Evolutionary conservation across 2,113 vertebrate species (phyloP), one percentile per base, ranked within the genome.

Genomic region (Nesogale talazaci): DNA sequence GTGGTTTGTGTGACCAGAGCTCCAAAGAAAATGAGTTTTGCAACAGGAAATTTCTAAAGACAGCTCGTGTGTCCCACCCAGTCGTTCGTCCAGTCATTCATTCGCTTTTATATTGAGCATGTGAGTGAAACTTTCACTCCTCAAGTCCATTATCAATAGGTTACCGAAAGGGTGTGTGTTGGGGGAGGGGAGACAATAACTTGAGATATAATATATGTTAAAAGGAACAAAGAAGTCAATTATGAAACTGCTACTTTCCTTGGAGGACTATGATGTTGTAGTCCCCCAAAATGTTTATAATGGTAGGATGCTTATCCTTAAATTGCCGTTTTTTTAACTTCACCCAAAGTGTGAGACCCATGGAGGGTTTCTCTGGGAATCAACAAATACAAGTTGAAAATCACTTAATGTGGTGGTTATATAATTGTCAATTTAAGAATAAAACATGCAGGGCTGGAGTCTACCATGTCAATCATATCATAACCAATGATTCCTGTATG

Each of bases 371-470:
- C 76, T 86, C 23, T 4, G 40, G 57, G 31, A 25, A 2, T 2
- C n/a, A n/a, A n/a, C n/a, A 69, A 93, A 78, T 46, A 25, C 42
- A 88, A 92, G 0, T 12, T 29, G 0, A 19, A 89, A 95, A 96
- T n/a, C n/a, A n/a, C n/a, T n/a, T n/a, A n/a, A n/a, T n/a, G n/a
- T n/a, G n/a, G n/a, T n/a, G n/a, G n/a, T n/a, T n/a, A n/a, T n/a
- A n/a, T n/a, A n/a, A n/a, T n/a, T n/a, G n/a, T n/a, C n/a, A n/a
- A n/a, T n/a, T n/a, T n/a, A n/a, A n/a, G n/a, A n/a, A n/a, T n/a
- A n/a, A n/a, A n/a, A n/a, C n/a, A n/a, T n/a, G n/a, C n/a, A n/a
- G n/a, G n/a, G n/a, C n/a, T n/a, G n/a, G n/a, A n/a, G n/a, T n/a
- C n/a, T n/a, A n/a, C n/a, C n/a, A n/a, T n/a, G n/a, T n/a, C n/a